Conservation (phyloP, 1,140 invertebrate species). For the Muscidifurax raptorellus region DNA sequence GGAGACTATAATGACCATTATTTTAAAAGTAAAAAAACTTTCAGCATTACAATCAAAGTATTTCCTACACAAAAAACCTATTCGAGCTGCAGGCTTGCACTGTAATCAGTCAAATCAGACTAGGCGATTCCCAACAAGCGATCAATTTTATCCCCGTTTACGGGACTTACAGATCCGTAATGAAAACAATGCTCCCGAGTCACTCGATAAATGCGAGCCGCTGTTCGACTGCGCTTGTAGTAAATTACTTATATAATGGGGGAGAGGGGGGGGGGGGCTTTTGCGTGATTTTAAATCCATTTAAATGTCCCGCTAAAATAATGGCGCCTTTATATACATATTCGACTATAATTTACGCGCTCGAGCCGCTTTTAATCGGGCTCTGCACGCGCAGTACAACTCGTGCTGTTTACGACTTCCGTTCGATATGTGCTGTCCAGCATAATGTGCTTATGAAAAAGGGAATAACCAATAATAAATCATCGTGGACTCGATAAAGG, state of each 20-base stretch:
- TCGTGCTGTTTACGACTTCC: not conserved
- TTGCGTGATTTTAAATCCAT: slow-evolving; percentile 24
- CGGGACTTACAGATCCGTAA: not conserved
- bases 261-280: not conserved
- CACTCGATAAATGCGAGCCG: not conserved
- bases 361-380: not conserved
- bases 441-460: not conserved
- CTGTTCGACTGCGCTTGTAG: not conserved
- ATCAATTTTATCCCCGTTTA: not conserved
- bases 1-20: too few relatives aligned
- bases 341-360: slow-evolving; percentile 13
- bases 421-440: slow-evolving; percentile 3
- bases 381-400: not conserved
- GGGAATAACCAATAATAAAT: not conserved
- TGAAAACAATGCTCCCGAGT: slow-evolving; percentile 2
- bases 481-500: not conserved
- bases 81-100: too few relatives aligned
- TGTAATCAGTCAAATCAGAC: too few relatives aligned
- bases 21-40: too few relatives aligned
- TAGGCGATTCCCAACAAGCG: too few relatives aligned
- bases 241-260: slow-evolving; percentile 10
- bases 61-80: too few relatives aligned
- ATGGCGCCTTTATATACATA: slow-evolving; percentile 6
- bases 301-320: slow-evolving; percentile 3
- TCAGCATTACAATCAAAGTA: too few relatives aligned